Conservation (phyloP, 2,113 vertebrate species). For the Pardalotus punctatus region DNA sequence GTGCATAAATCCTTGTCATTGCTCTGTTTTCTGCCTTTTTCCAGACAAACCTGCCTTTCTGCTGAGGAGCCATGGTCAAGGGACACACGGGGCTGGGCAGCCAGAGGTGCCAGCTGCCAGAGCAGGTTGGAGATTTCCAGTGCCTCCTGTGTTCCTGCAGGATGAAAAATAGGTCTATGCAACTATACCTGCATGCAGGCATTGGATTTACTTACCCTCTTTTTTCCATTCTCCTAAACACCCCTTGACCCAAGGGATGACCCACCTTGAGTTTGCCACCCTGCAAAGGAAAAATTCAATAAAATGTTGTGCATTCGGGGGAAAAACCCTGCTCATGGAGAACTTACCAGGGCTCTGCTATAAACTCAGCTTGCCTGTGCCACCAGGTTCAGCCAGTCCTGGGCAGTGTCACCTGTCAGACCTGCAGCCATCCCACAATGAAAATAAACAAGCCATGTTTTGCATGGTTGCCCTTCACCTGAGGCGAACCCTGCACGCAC, state of each 20-base stretch:
- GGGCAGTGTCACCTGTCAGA: not conserved
- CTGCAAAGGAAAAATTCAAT: not conserved
- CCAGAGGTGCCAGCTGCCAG: not conserved
- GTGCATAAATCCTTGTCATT: not conserved
- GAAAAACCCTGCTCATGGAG: not conserved
- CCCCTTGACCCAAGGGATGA: not conserved
- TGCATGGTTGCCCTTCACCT: not conserved
- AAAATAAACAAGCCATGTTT: not conserved
- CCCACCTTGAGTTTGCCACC: not conserved
- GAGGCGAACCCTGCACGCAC: rapidly evolving
- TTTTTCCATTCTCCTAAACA: not conserved
- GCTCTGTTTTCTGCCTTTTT: not conserved
- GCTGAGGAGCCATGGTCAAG: rapidly evolving
- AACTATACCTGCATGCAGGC: not conserved
- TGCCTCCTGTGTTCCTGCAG: not conserved
- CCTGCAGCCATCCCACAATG: not conserved
- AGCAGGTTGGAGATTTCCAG: not conserved
- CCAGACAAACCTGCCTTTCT: not conserved
- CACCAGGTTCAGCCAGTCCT: not conserved
- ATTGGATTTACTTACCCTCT: not conserved
- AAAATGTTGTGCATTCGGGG: not conserved
- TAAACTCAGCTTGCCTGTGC: rapidly evolving
- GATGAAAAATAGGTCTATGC: not conserved
- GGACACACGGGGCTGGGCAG: not conserved
- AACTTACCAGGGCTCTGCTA: not conserved